Evolutionary conservation across 1,140 invertebrate genomes (phyloP).

Genomic region (Chionoecetes opilio): DNA sequence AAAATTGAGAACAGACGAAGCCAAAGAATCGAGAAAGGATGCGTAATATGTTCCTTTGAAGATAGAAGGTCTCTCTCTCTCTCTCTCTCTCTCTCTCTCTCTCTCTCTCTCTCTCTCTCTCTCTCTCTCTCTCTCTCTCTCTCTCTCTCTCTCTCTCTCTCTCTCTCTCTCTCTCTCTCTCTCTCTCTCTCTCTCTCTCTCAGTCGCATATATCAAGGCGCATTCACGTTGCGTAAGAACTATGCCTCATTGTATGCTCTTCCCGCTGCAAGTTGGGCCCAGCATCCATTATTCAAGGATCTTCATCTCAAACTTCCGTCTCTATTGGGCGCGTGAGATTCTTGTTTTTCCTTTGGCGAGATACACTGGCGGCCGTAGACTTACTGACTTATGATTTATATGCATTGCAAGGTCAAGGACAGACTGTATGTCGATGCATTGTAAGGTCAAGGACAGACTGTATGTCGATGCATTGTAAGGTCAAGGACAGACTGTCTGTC

Average conservation of each 20-base stretch:
- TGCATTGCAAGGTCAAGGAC: not conserved
- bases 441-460: not conserved
- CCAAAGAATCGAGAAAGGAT: too few species aligned
- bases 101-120: slow-evolving; percentile 53
- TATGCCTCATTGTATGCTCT: too few species aligned
- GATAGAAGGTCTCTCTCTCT: slow-evolving; percentile 41
- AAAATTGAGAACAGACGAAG: too few species aligned
- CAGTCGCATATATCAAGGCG: not conserved
- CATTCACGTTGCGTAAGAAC: too few species aligned
- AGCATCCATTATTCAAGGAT: not conserved
- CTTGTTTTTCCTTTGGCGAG: not conserved
- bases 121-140: slow-evolving; percentile 55
- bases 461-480: not conserved
- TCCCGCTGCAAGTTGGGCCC: not conserved
- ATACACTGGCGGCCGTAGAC: not conserved
- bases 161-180: slow-evolving; percentile 52
- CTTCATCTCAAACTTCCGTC: not conserved
- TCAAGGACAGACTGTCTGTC: not conserved
- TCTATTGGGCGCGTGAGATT: not conserved
- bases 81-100: slow-evolving; percentile 50
- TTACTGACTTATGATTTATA: not conserved
- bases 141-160: slow-evolving; percentile 55
- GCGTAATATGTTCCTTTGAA: too few species aligned
- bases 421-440: not conserved
- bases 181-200: slow-evolving; percentile 52